Evolutionary conservation across 2,113 vertebrate species (phyloP).

Genomic region (Lepus americanus): DNA sequence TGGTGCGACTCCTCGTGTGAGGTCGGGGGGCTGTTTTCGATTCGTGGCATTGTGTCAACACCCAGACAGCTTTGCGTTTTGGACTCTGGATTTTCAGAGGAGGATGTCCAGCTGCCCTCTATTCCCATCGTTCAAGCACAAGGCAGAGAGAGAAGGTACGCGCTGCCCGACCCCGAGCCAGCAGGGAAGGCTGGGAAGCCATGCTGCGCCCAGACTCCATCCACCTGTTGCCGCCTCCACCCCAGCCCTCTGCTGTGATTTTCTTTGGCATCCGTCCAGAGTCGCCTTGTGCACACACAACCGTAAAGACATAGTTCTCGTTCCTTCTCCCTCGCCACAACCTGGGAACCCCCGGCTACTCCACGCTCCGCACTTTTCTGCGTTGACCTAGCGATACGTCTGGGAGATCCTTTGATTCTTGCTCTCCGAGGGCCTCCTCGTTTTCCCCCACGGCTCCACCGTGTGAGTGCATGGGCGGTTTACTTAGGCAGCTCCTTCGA

Average conservation of each 20-base stretch:
- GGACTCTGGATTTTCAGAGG: not conserved
- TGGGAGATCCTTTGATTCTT: not conserved
- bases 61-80: not conserved
- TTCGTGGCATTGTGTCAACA: too few relatives aligned
- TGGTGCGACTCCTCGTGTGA: not conserved
- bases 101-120: not conserved
- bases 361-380: not conserved
- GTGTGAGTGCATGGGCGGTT: not conserved
- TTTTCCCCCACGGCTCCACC: not conserved
- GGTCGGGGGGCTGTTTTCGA: not conserved
- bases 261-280: not conserved
- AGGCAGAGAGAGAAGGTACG: not conserved
- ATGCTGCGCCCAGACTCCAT: fast-evolving
- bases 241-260: not conserved
- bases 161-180: not conserved
- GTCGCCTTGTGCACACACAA: not conserved
- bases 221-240: fast-evolving
- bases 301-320: not conserved
- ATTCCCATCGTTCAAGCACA: not conserved
- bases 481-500: not conserved
- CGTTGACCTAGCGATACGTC: not conserved
- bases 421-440: not conserved
- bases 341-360: too few relatives aligned
- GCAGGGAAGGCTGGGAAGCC: not conserved
- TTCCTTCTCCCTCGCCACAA: not conserved